A percentile compares a stretch with the other conserved stretches of the same genome.
phyloP scores from a whole-genome alignment of 2,113 vertebrate species.

The Tretioscincus oriximinensis region DNA sequence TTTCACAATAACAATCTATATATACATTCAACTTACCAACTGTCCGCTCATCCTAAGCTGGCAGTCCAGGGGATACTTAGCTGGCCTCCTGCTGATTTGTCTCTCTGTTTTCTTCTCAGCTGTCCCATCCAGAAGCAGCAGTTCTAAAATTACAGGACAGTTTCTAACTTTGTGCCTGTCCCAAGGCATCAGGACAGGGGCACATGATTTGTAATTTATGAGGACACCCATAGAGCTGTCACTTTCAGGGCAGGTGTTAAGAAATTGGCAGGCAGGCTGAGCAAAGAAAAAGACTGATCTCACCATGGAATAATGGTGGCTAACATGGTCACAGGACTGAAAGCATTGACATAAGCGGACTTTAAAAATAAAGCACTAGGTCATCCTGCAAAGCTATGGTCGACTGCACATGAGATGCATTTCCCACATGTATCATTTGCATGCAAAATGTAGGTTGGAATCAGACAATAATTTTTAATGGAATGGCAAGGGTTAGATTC shows the following conservation, averaged over 20 bases:
- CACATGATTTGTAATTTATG: constrained; percentile 98
- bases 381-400: constrained; percentile 62
- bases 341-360: constrained; percentile 80
- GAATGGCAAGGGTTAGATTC: background rate
- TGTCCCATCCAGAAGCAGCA: constrained; percentile 76
- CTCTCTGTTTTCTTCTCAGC: constrained; percentile 80
- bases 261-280: constrained; percentile 81
- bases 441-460: background rate
- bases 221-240: constrained; percentile 95
- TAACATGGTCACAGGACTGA: constrained; percentile 85
- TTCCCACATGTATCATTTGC: constrained; percentile 10
- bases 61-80: background rate
- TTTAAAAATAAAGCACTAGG: constrained; percentile 83
- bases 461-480: background rate
- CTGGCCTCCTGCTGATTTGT: constrained; percentile 63
- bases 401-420: constrained; percentile 7
- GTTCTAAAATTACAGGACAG: constrained; percentile 88
- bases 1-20: background rate
- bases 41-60: constrained; percentile 34
- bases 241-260: constrained; percentile 93
- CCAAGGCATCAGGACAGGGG: constrained; percentile 77
- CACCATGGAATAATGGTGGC: constrained; percentile 88
- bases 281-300: constrained; percentile 92
- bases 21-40: constrained; percentile 32
- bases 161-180: constrained; percentile 91